Evolutionary conservation across 2,113 vertebrate species (phyloP).

Genomic region (Ramphastos sulfuratus): DNA sequence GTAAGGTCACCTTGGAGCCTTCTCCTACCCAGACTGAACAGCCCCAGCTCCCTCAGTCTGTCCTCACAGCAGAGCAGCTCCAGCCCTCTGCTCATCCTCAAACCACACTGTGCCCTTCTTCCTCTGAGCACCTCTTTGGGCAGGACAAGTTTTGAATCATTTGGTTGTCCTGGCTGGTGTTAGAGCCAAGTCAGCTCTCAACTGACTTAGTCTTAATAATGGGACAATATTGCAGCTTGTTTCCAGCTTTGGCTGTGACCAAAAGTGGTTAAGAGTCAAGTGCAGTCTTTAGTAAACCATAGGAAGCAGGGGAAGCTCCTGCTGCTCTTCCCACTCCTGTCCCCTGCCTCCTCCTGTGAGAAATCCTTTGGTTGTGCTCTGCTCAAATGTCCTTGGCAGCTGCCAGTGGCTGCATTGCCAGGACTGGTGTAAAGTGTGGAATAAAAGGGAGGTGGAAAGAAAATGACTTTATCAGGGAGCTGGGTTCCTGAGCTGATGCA

Average conservation of each 20-base stretch:
- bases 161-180: not conserved
- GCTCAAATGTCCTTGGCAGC: constrained; percentile 62
- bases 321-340: not conserved
- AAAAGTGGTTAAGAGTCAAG: not conserved
- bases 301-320: not conserved
- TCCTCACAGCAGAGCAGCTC: too few relatives aligned
- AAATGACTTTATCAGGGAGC: not conserved
- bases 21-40: too few relatives aligned
- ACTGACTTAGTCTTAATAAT: not conserved
- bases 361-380: not conserved
- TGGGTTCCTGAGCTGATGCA: not conserved
- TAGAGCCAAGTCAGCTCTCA: not conserved
- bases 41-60: too few relatives aligned
- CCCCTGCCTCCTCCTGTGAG: not conserved
- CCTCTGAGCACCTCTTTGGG: not conserved
- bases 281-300: not conserved
- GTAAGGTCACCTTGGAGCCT: too few relatives aligned
- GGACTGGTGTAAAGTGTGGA: not conserved
- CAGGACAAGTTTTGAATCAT: not conserved
- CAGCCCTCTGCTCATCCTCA: too few relatives aligned
- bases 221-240: not conserved
- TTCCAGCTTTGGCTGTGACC: not conserved
- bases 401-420: not conserved
- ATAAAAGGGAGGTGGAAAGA: not conserved
- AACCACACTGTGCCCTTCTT: not conserved